Evolutionary conservation across 1,140 invertebrate genomes (phyloP), one percentile per base, ranked within the genome.

Genomic region (Radopholus similis): DNA sequence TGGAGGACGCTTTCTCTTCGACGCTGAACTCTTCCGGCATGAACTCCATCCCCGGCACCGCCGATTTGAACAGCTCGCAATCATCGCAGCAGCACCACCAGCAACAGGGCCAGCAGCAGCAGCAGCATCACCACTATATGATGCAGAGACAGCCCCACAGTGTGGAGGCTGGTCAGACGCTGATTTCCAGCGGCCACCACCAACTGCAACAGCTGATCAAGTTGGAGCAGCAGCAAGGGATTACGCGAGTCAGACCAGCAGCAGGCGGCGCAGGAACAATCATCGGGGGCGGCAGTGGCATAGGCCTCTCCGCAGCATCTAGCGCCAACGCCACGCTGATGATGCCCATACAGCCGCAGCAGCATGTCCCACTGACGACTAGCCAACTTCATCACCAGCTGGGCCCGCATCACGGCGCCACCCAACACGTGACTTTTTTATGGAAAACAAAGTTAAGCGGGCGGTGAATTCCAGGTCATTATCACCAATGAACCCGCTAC

Each of bases 391-490:
- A 62, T 11, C 56, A 40, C 15, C 57, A 37, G 11, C 0, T 59
- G 8, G 42, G 13, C 35, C 1, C 35, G 28, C 34, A n/a, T 5
- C 37, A 60, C n/a, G 34, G n/a, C 66, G 54, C 15, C 9, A 44
- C 38, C 5, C 70, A 73, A 28, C 64, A 71, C 9, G 44, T 72
- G 32, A n/a, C n/a, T n/a, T n/a, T n/a, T n/a, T n/a, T n/a, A n/a
- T n/a, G n/a, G n/a, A n/a, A n/a, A n/a, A n/a, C n/a, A n/a, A n/a
- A n/a, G n/a, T n/a, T n/a, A n/a, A n/a, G n/a, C n/a, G n/a, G n/a
- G n/a, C n/a, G n/a, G n/a, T n/a, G n/a, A n/a, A n/a, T n/a, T n/a
- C n/a, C n/a, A n/a, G n/a, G n/a, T n/a, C n/a, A 64, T 73, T 6
- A 62, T 69, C 66, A 38, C 62, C 40, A 68, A 68, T 32, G 64